Conservation (phyloP, 2,113 vertebrate genomes). For the Dicrurus megarhynchus region DNA sequence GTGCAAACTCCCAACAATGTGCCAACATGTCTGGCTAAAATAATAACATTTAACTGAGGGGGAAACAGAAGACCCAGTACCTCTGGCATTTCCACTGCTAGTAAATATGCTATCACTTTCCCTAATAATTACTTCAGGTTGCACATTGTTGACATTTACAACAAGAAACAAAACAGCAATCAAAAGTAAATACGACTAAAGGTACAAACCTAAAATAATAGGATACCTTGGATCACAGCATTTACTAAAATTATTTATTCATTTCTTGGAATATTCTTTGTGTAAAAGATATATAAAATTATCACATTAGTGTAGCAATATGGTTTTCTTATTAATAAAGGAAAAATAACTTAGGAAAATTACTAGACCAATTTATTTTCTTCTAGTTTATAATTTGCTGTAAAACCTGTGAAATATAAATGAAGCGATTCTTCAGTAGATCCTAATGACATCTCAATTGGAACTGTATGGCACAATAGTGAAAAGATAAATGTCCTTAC, state of each 20-base stretch:
- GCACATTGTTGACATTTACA: slow-evolving; percentile 36
- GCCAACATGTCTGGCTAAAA: not conserved
- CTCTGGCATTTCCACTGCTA: slow-evolving; percentile 40
- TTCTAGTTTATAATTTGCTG: not conserved
- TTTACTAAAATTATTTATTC: slow-evolving; percentile 34
- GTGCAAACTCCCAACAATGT: not conserved
- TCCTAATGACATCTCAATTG: not conserved
- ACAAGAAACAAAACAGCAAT: slow-evolving; percentile 38
- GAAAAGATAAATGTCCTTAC: not conserved
- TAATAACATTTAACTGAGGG: not conserved
- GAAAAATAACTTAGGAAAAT: not conserved
- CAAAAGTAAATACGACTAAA: slow-evolving; percentile 12
- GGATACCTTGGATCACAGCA: not conserved
- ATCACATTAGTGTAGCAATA: not conserved
- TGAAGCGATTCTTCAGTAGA: not conserved
- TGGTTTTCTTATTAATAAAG: slow-evolving; percentile 12
- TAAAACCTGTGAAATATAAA: not conserved
- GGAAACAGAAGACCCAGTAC: not conserved
- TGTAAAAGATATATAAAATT: not conserved
- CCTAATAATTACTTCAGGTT: slow-evolving; percentile 40
- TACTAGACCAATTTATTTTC: not conserved
- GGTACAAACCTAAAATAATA: slow-evolving; percentile 9
- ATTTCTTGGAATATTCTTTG: not conserved
- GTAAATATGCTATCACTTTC: slow-evolving; percentile 7
- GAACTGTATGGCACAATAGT: not conserved